Evolutionary conservation across 2,113 vertebrate species (phyloP), one percentile per base, ranked within the genome.

Genomic region (Spizaetus ornatus): DNA sequence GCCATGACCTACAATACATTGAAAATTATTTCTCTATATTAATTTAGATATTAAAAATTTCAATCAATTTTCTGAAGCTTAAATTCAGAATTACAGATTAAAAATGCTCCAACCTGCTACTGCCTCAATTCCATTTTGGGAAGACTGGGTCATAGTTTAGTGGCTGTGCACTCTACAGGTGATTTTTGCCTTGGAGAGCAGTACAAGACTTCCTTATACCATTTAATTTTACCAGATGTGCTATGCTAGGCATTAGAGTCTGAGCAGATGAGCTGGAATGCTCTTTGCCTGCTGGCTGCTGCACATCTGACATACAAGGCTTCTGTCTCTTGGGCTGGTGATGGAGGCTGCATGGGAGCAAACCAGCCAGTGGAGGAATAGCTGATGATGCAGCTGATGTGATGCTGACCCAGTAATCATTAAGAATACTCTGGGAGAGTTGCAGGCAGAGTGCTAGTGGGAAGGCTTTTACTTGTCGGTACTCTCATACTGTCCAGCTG

Each of bases 21-120:
- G 86, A 65, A 95, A 96, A 66, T 43, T 31, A 42, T 65, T 96
- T 89, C 63, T 78, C 53, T 53, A 55, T 93, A 55, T 86, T 94
- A 91, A 77, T 94, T 76, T 87, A 80, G 29, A 73, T 50, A 76
- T 81, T 82, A 56, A 38, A 10, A 61, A 65, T 77, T 76, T 62
- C 21, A 84, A n/a, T 10, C 2, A 36, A 21, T 56, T 66, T 70
- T 74, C 23, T 71, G 56, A 84, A 76, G 36, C 36, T 76, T 56
- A 65, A 61, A 43, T 80, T 79, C 26, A 42, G 17, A 2, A 2
- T 55, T 87, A 25, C 14, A n/a, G n/a, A 29, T 66, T 61, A 74
- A 80, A 52, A 87, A 47, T 59, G 15, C 23, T 83, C 40, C 16
- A 53, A 20, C 15, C 19, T 85, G n/a, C 43, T 62, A 43, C 23